A percentile compares a stretch with the other conserved stretches of the same genome.
Evolutionary conservation across 1,140 invertebrate genomes (phyloP).

Genomic region (Leptinotarsa lineolata): DNA sequence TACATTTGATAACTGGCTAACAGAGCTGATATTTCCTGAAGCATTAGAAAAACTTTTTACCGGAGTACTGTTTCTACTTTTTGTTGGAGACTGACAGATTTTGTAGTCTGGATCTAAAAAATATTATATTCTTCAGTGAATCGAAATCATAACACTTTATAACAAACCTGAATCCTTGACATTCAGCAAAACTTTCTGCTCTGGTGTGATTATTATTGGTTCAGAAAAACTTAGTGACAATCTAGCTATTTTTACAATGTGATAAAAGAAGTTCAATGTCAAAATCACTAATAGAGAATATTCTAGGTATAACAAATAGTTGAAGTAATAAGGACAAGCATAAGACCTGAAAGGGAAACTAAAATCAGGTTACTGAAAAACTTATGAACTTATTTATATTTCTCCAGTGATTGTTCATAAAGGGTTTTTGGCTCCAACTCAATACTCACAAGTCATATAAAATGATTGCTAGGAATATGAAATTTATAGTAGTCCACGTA

Average conservation of each 20-base stretch:
- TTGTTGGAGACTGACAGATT: constrained; percentile 38
- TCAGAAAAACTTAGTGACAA: constrained; percentile 46
- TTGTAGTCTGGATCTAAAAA: constrained; percentile 44
- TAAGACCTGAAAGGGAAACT: constrained; percentile 42
- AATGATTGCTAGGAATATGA: constrained; percentile 41
- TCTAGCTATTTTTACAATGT: constrained; percentile 55
- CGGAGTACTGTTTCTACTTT: constrained; percentile 43
- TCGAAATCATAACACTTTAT: not conserved
- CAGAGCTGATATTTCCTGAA: constrained; percentile 51
- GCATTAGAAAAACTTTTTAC: constrained; percentile 36
- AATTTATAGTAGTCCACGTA: constrained; percentile 49
- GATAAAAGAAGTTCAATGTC: constrained; percentile 55
- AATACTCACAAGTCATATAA: constrained; percentile 52
- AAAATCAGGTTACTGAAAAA: constrained; percentile 4
- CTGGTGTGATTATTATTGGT: constrained; percentile 50
- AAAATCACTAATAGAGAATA: constrained; percentile 48
- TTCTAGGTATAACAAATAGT: constrained; percentile 52
- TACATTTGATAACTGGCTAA: constrained; percentile 50
- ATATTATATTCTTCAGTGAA: not conserved
- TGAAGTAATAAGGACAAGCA: constrained; percentile 43
- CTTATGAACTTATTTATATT: too few species aligned
- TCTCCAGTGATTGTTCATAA: too few species aligned
- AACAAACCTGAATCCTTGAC: constrained; percentile 48
- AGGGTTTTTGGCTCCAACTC: too few species aligned
- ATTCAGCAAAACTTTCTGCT: constrained; percentile 54